Percentiles rank a stretch among this genome's conserved stretches.
Conservation (phyloP, 2,888 invertebrate species). For the Megalurothrips usitatus region DNA sequence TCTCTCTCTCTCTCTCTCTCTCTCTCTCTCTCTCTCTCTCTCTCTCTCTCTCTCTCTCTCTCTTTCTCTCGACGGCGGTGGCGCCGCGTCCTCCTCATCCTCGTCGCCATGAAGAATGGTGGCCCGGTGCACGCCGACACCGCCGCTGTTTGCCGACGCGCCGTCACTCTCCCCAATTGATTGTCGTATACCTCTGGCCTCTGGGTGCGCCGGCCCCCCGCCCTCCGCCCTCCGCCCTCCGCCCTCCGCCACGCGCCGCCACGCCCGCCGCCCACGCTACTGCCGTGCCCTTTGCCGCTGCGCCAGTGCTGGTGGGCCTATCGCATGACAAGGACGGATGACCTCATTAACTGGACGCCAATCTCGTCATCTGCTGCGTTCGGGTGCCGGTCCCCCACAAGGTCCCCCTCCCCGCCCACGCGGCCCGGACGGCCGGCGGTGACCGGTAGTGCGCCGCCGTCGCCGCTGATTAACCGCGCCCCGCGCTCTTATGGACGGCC, state of each 20-base stretch:
- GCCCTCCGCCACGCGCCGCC: too few relatives aligned
- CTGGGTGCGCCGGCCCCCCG: too few relatives aligned
- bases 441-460: not conserved
- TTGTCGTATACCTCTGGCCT: not conserved
- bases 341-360: slow-evolving; percentile 19
- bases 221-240: not conserved
- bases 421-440: not conserved
- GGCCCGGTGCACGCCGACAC: too few relatives aligned
- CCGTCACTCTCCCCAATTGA: not conserved
- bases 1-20: too few relatives aligned
- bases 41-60: too few relatives aligned
- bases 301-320: not conserved
- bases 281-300: too few relatives aligned
- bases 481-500: not conserved
- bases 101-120: not conserved
- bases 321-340: slow-evolving; percentile 22
- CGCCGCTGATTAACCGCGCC: not conserved
- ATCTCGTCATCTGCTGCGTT: slow-evolving; percentile 2
- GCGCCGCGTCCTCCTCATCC: not conserved
- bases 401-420: not conserved
- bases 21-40: too few relatives aligned
- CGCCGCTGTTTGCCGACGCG: not conserved
- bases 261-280: too few relatives aligned
- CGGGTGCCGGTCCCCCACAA: not conserved
- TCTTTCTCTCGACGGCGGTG: too few relatives aligned